Evolutionary conservation across 1,140 invertebrate species (phyloP).

Genomic region (Copidosoma floridanum): DNA sequence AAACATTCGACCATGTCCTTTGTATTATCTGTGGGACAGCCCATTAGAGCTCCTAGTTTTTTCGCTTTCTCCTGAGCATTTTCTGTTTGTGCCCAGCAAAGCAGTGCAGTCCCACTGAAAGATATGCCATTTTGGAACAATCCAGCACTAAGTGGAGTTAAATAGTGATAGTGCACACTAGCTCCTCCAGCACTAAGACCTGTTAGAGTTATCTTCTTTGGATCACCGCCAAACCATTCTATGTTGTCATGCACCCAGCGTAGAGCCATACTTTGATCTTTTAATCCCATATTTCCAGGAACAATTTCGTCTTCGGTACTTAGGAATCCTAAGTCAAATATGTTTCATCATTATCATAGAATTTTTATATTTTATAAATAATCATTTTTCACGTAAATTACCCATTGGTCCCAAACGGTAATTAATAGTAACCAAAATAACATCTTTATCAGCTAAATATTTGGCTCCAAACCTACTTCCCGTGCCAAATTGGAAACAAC

Average conservation of each 20-base stretch:
- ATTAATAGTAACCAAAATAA: constrained; percentile 66
- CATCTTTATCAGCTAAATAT: constrained; percentile 63
- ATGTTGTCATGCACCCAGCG: constrained; percentile 63
- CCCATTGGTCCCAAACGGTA: constrained; percentile 64
- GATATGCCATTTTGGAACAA: constrained; percentile 66
- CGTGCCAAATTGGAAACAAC: constrained; percentile 51
- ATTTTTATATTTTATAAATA: not conserved
- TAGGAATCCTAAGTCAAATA: constrained; percentile 61
- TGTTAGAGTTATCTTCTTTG: constrained; percentile 55
- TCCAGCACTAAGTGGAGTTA: constrained; percentile 51
- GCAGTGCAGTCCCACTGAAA: constrained; percentile 73
- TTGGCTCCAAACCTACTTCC: constrained; percentile 54
- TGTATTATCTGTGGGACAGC: constrained; percentile 63
- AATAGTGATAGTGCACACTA: constrained; percentile 63
- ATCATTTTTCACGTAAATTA: constrained; percentile 25
- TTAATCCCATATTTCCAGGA: constrained; percentile 63
- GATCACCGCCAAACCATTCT: constrained; percentile 57
- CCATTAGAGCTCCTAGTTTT: constrained; percentile 64
- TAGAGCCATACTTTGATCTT: constrained; percentile 62
- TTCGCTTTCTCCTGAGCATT: constrained; percentile 67
- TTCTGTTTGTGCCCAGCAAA: constrained; percentile 69
- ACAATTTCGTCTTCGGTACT: constrained; percentile 58
- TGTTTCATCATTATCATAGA: not conserved
- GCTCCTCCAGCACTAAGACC: constrained; percentile 59
- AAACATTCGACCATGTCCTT: constrained; percentile 72